phyloP scores from a whole-genome alignment of 2,113 vertebrate genomes.

The Sylvia atricapilla region DNA sequence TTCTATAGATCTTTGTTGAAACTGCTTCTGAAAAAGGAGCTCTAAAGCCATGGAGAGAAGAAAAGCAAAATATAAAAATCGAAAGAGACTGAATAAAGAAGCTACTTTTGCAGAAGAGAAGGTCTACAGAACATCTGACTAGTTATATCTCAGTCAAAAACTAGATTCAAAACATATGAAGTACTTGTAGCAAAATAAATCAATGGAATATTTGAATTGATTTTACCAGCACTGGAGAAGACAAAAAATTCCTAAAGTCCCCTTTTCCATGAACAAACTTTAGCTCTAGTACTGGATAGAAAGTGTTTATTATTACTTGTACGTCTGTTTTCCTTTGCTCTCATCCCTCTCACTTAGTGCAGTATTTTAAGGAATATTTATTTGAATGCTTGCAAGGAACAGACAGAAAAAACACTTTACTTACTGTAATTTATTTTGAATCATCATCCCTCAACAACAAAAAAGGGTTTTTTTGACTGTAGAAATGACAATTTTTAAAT shows the following conservation, averaged over 20 bases:
- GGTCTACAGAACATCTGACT: background rate
- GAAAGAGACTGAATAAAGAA: background rate
- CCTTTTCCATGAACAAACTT: background rate
- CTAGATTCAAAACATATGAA: background rate
- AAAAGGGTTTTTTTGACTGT: background rate
- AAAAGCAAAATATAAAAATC: background rate
- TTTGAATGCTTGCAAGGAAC: background rate
- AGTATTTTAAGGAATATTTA: background rate
- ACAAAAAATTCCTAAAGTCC: background rate
- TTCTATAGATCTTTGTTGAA: background rate
- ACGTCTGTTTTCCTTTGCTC: background rate
- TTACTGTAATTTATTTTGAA: background rate
- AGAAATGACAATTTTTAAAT: background rate
- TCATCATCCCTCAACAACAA: background rate
- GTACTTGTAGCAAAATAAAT: background rate
- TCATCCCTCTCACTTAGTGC: background rate
- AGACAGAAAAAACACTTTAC: background rate
- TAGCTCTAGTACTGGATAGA: background rate
- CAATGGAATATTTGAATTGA: background rate
- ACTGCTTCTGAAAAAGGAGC: background rate
- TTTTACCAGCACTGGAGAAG: background rate
- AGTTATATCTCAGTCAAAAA: background rate
- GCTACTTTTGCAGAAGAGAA: background rate
- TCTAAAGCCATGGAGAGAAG: background rate
- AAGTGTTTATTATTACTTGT: background rate